These are phyloP conservation scores for Hylia prasina DNA, from an alignment of 2,113 vertebrate species.

Conservation along the genomic window DNA sequence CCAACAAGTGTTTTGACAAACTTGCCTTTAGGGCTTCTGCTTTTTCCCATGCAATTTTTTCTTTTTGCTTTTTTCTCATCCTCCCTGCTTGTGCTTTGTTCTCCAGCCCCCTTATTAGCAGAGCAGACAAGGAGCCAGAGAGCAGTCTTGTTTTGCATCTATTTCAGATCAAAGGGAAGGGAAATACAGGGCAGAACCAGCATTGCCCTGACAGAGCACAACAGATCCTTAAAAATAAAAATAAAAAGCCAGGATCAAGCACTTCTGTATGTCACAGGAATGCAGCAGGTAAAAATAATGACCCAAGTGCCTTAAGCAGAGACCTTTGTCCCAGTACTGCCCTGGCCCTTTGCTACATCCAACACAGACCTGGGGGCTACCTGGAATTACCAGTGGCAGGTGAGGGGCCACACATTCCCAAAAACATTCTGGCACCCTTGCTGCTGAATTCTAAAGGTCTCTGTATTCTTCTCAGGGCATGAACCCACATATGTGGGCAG, in stretches of 20 bases:
- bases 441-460: background rate
- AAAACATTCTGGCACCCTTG: background rate
- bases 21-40: background rate
- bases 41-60: background rate
- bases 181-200: background rate
- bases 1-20: background rate
- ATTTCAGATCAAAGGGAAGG: background rate
- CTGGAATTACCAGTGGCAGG: fast-evolving
- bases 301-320: background rate
- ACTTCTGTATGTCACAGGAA: background rate
- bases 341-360: background rate
- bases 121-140: background rate
- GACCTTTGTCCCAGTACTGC: fast-evolving
- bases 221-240: background rate
- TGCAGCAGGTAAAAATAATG: background rate
- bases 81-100: background rate
- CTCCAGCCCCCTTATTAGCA: background rate
- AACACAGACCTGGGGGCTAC: fast-evolving
- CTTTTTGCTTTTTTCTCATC: background rate
- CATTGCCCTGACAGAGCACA: background rate
- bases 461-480: too few species aligned
- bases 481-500: fast-evolving
- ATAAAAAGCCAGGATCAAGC: background rate
- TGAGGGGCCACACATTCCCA: fast-evolving
- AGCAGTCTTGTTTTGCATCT: background rate